Evolutionary conservation across 1,140 invertebrate genomes (phyloP).

Genomic region (Tetraneura akinire): DNA sequence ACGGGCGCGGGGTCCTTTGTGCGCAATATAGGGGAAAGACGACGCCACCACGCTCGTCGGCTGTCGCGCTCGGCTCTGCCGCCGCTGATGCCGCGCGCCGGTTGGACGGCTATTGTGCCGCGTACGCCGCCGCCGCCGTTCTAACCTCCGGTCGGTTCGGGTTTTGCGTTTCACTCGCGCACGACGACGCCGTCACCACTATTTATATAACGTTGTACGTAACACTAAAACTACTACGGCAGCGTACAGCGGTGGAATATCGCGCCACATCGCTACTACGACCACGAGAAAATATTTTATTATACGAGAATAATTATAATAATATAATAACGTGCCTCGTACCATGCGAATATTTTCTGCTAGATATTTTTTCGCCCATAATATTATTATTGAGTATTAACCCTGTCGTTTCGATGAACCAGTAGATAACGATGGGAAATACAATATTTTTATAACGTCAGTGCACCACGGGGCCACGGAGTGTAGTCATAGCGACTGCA

Average conservation of each 20-base stretch:
- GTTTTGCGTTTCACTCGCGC: not conserved
- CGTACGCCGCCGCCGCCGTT: slow-evolving; percentile 1
- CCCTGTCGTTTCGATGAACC: no score
- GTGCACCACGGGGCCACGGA: no score
- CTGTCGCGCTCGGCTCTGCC: not conserved
- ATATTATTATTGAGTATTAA: no score
- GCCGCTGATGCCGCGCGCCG: not conserved
- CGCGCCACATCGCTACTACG: no score
- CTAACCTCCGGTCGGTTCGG: not conserved
- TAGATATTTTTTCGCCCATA: no score
- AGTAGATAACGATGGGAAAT: no score
- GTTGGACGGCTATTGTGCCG: slow-evolving; percentile 19
- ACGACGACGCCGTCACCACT: not conserved
- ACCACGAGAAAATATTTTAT: not conserved
- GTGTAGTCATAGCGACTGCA: no score
- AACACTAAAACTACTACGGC: no score
- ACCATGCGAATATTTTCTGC: no score
- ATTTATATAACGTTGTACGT: no score
- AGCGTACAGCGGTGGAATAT: no score
- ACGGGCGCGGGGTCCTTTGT: slow-evolving; percentile 42
- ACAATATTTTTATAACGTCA: no score
- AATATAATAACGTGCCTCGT: not conserved
- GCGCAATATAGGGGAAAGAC: slow-evolving; percentile 47
- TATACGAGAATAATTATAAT: not conserved
- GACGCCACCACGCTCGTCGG: slow-evolving; percentile 40